Conservation (phyloP, 2,888 invertebrate species). For the Lasioglossum morio region DNA sequence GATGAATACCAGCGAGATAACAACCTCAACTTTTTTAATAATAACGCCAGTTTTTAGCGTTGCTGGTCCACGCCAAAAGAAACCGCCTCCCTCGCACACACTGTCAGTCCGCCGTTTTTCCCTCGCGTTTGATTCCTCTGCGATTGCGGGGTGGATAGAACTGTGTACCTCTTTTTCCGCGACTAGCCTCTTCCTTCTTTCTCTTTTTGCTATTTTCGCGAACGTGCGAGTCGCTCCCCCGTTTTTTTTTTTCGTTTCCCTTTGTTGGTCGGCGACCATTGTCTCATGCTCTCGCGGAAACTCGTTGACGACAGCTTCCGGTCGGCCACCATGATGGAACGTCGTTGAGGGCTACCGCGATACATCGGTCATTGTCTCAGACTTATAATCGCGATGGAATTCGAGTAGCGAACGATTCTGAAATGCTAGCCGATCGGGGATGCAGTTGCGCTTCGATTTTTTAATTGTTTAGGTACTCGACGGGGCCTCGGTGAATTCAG, state of each 20-base stretch:
- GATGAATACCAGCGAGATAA: constrained; percentile 77
- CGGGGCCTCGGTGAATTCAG: not conserved
- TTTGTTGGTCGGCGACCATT: constrained; percentile 44
- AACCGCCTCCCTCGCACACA: not conserved
- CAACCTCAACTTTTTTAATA: constrained; percentile 82
- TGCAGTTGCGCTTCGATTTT: not conserved
- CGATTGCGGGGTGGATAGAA: constrained; percentile 40
- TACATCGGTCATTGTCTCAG: constrained; percentile 13
- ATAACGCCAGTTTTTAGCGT: constrained; percentile 74
- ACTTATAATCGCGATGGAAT: constrained; percentile 13
- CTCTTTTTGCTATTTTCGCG: constrained; percentile 15
- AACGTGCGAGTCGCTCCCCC: not conserved
- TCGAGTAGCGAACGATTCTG: not conserved
- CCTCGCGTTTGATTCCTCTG: constrained; percentile 45
- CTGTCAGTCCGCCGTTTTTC: not conserved
- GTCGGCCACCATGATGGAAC: constrained; percentile 17
- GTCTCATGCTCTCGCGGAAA: constrained; percentile 41
- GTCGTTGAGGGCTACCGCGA: not conserved
- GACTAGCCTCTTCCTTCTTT: not conserved
- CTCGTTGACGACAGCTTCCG: constrained; percentile 42
- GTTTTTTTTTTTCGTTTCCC: not conserved
- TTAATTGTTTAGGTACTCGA: not conserved
- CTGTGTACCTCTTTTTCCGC: not conserved
- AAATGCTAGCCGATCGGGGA: not conserved
- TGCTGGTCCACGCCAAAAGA: constrained; percentile 23